phyloP scores from a whole-genome alignment of 2,888 invertebrate species.

The Drosophila vallismaia region DNA sequence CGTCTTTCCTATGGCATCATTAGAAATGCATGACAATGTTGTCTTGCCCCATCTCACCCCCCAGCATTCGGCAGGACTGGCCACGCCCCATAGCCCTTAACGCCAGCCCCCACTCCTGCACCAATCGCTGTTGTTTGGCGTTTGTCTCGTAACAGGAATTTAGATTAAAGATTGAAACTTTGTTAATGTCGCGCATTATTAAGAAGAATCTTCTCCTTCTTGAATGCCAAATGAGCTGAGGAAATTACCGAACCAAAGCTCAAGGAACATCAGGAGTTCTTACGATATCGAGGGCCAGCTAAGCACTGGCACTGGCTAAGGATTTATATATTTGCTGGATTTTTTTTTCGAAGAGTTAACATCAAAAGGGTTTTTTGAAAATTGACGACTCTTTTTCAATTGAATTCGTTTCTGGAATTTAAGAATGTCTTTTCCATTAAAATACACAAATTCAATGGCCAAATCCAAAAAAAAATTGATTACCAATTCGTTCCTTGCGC shows the following conservation, averaged over 20 bases:
- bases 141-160: slow-evolving; percentile 59
- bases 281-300: background rate
- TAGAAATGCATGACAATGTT: slow-evolving; percentile 81
- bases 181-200: slow-evolving; percentile 78
- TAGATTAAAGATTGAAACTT: slow-evolving; percentile 81
- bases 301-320: background rate
- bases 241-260: slow-evolving; percentile 57
- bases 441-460: background rate
- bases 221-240: slow-evolving; percentile 64
- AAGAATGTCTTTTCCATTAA: too few relatives aligned
- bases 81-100: slow-evolving; percentile 45
- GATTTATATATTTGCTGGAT: too few relatives aligned
- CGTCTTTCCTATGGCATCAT: slow-evolving; percentile 64
- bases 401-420: too few relatives aligned
- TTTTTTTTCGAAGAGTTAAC: too few relatives aligned
- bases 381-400: too few relatives aligned
- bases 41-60: slow-evolving; percentile 22
- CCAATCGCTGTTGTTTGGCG: slow-evolving; percentile 23
- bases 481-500: slow-evolving; percentile 1
- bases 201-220: slow-evolving; percentile 64
- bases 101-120: slow-evolving; percentile 20
- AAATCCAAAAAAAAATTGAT: background rate
- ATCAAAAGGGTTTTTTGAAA: too few relatives aligned
- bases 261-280: background rate
- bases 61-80: slow-evolving; percentile 24